Conservation (phyloP, 2,797 vertebrate species). For the Zalophus californianus region DNA sequence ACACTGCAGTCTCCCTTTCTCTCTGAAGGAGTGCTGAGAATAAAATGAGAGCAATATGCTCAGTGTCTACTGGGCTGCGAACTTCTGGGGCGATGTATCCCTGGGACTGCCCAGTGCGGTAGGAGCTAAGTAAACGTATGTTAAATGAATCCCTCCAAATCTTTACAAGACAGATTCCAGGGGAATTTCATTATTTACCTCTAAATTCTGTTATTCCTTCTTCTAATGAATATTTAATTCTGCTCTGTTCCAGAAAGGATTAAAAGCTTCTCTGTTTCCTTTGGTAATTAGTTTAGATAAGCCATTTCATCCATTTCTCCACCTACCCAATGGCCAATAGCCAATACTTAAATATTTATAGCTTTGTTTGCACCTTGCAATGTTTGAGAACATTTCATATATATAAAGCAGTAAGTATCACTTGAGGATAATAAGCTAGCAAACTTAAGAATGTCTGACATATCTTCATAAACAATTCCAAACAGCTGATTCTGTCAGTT, state of each 20-base stretch:
- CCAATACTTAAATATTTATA: background rate
- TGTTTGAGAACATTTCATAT: background rate
- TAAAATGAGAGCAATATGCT: background rate
- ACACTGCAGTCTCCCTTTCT: background rate
- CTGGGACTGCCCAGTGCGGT: background rate
- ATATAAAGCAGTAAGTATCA: background rate
- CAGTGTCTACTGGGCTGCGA: background rate
- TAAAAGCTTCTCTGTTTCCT: conserved; percentile 32
- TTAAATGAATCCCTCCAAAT: background rate
- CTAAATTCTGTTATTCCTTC: conserved; percentile 54
- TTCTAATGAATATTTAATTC: conserved; percentile 62
- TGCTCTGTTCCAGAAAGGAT: conserved; percentile 39
- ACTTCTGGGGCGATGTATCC: background rate
- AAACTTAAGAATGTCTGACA: background rate
- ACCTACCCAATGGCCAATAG: background rate
- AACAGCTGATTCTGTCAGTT: background rate
- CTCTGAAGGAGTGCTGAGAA: background rate
- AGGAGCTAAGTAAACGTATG: background rate
- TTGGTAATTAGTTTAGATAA: conserved; percentile 52
- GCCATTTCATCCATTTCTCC: background rate
- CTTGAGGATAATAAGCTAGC: conserved; percentile 1
- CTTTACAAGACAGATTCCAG: conserved; percentile 23
- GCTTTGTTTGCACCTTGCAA: background rate
- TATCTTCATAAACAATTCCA: conserved; percentile 3
- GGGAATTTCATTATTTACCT: conserved; percentile 53